A percentile compares a stretch with the other conserved stretches of the same genome.
Evolutionary conservation across 2,797 vertebrate genomes (phyloP).

Genomic region (Lutra lutra): DNA sequence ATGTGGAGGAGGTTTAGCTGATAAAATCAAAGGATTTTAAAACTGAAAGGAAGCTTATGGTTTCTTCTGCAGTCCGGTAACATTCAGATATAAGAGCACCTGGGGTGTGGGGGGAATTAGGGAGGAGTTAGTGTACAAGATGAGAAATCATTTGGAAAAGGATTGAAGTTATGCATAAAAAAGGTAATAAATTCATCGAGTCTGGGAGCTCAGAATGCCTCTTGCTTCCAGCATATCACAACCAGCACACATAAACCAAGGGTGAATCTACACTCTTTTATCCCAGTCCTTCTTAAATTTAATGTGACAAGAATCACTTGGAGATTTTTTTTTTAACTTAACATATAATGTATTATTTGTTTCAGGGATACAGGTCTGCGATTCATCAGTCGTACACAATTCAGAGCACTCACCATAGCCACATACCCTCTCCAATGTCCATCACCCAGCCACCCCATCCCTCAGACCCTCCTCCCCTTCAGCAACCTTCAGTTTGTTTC

Average conservation of each 20-base stretch:
- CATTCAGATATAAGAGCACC: neutral
- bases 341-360: no score
- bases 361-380: no score
- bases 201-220: neutral
- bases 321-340: neutral
- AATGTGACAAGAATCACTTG: neutral
- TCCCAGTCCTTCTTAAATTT: neutral
- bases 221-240: conserved; percentile 12
- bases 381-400: no score
- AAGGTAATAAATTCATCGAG: neutral
- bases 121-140: neutral
- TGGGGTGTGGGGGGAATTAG: neutral
- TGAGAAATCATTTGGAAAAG: neutral
- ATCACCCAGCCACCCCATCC: no score
- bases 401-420: no score
- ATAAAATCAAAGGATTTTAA: conserved; percentile 34
- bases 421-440: no score
- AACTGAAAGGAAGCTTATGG: neutral
- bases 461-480: no score
- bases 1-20: conserved; percentile 11
- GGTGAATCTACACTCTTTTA: neutral
- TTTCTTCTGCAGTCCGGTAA: neutral
- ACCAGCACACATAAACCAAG: conserved; percentile 3
- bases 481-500: no score
- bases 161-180: neutral